Base-by-base conservation (phyloP, 2,888 invertebrate genomes). In the Drosophila antonietae region DNA sequence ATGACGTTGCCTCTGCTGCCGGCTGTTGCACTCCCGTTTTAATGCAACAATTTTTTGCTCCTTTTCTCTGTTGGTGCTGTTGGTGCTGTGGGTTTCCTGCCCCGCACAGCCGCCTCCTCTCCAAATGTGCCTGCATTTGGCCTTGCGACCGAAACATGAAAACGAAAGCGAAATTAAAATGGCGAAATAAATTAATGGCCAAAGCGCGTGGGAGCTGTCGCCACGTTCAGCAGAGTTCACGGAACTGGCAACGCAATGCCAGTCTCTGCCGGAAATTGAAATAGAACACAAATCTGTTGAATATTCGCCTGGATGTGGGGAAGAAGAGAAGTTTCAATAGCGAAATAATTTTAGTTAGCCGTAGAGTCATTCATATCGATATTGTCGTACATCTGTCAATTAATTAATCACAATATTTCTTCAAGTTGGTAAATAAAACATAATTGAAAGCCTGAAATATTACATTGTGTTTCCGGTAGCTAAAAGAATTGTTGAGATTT, bases 121-220 rank as follows among this genome's bases (percentile, higher is more conserved):
- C 28, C 28, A 57, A 62, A 39, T 57, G 33, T 31, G 66, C 49
- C 58, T 67, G 80, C 82, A 75, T 68, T 82, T 75, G 87, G 83
- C 89, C 80, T 87, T 87, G 89, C 88, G 74, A 53, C 55, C 71
- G 68, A 68, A 71, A 69, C 57, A 52, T 72, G 69, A 64, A 85
- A 87, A 69, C 73, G 88, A 90, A 88, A 88, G 88, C 86, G 89
- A 88, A 89, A 88, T 81, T 90, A 87, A 81, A 85, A 85, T 72
- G 73, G 85, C 81, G 83, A 86, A 71, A 73, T 73, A 88, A 88
- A 89, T 88, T 85, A 89, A 89, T 81, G 71, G 81, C 70, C 69
- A 62, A 67, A 73, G 35, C 63, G 78, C 79, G 88, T 72, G 73
- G 68, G 49, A 56, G 63, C 62, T 39, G 57, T 49, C 35, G 23